phyloP scores from a whole-genome alignment of 2,888 invertebrate species.

The Troglohyphantes excavatus region DNA sequence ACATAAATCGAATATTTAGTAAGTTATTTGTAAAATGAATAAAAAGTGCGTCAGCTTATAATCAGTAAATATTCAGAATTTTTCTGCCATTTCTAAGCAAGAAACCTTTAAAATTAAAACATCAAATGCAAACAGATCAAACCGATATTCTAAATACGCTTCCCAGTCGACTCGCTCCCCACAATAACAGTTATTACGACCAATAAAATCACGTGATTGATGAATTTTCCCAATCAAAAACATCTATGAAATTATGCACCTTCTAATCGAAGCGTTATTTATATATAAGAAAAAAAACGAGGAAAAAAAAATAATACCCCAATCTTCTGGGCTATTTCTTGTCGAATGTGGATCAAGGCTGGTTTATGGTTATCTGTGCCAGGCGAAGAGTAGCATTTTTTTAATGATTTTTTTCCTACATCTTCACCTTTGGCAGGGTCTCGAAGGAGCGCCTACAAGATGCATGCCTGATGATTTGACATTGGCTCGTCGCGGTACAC shows the following conservation, averaged over 20 bases:
- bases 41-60: too few relatives aligned
- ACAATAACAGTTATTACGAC: constrained; percentile 20
- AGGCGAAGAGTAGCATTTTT: constrained; percentile 5
- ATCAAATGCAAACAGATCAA: neutral
- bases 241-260: constrained; percentile 14
- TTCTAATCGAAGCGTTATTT: too few relatives aligned
- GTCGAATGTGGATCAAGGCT: constrained; percentile 71
- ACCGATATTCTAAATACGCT: neutral
- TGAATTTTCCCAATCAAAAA: constrained; percentile 3
- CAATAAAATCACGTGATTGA: constrained; percentile 6
- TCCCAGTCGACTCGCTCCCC: neutral
- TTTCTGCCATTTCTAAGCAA: too few relatives aligned
- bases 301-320: constrained; percentile 35
- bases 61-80: too few relatives aligned
- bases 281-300: constrained; percentile 32
- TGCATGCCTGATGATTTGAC: constrained; percentile 65
- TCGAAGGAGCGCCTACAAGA: constrained; percentile 76
- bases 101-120: neutral
- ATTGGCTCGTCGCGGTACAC: constrained; percentile 72
- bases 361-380: constrained; percentile 76
- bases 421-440: constrained; percentile 20
- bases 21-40: too few relatives aligned
- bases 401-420: constrained; percentile 11
- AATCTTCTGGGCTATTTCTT: constrained; percentile 44
- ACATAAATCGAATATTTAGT: too few relatives aligned